Conservation (phyloP, 2,113 vertebrate species). For the Indri indri region DNA sequence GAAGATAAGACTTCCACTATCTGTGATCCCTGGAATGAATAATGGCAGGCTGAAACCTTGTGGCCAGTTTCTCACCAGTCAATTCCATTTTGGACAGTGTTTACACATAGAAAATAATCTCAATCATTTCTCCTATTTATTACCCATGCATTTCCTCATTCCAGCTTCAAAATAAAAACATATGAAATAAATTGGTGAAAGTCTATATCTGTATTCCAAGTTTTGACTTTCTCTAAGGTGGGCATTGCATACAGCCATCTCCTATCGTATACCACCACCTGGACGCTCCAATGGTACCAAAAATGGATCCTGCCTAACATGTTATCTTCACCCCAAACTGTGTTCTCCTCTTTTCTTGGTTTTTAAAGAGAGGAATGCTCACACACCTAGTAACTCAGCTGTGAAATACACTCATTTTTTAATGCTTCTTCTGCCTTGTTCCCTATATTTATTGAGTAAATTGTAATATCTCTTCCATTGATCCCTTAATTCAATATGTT, state of each 20-base stretch:
- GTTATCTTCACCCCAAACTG: neutral
- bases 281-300: neutral
- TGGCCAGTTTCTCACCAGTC: neutral
- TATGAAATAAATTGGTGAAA: neutral
- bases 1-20: neutral
- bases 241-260: neutral
- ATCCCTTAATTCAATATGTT: neutral
- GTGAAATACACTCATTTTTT: neutral
- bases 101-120: neutral
- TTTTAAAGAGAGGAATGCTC: neutral
- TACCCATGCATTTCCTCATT: neutral
- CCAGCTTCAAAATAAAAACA: conserved; percentile 6
- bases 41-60: neutral
- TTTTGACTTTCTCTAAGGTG: neutral
- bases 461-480: neutral
- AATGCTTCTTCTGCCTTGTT: neutral
- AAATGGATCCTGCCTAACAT: neutral
- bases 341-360: neutral
- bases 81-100: neutral
- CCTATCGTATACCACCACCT: neutral
- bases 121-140: neutral
- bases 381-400: neutral
- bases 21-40: neutral
- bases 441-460: neutral
- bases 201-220: neutral